These are phyloP conservation scores for Magallana gigas DNA, from an alignment of 1,140 invertebrate species.

Conservation along the genomic window DNA sequence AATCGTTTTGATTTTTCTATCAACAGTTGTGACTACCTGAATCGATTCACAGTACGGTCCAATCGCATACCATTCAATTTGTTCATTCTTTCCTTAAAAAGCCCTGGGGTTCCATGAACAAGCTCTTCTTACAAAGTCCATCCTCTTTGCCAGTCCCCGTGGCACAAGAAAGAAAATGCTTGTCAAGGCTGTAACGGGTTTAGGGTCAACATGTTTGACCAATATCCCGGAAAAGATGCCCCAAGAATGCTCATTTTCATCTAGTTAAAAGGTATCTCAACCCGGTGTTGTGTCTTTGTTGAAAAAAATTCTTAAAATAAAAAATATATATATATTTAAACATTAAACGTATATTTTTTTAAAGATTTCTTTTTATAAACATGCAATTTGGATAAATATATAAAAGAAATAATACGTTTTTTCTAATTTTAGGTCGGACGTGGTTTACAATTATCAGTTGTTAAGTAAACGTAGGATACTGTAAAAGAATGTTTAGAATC, in stretches of 20 bases:
- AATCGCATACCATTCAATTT: no score
- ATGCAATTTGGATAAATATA: neutral
- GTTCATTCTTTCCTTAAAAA: constrained; percentile 76
- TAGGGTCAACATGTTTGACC: constrained; percentile 93
- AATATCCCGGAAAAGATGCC: constrained; percentile 95
- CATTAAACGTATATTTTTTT: no score
- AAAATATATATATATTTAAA: neutral
- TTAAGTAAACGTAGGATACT: constrained; percentile 94
- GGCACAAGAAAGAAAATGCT: constrained; percentile 94
- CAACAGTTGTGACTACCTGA: no score
- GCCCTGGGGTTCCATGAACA: constrained; percentile 88
- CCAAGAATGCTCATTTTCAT: constrained; percentile 93
- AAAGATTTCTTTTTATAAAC: neutral
- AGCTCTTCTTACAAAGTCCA: constrained; percentile 90
- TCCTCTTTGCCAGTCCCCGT: constrained; percentile 89
- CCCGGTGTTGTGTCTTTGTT: neutral
- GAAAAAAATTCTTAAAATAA: neutral
- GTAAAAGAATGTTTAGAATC: constrained; percentile 95
- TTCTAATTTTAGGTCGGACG: constrained; percentile 73
- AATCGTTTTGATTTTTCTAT: no score
- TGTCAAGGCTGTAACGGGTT: constrained; percentile 93
- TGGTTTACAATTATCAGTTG: constrained; percentile 88
- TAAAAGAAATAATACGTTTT: neutral
- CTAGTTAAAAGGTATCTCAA: constrained; percentile 83
- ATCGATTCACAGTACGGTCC: no score